Evolutionary conservation across 1,140 invertebrate genomes (phyloP).

Genomic region (Neodiprion pinetum): DNA sequence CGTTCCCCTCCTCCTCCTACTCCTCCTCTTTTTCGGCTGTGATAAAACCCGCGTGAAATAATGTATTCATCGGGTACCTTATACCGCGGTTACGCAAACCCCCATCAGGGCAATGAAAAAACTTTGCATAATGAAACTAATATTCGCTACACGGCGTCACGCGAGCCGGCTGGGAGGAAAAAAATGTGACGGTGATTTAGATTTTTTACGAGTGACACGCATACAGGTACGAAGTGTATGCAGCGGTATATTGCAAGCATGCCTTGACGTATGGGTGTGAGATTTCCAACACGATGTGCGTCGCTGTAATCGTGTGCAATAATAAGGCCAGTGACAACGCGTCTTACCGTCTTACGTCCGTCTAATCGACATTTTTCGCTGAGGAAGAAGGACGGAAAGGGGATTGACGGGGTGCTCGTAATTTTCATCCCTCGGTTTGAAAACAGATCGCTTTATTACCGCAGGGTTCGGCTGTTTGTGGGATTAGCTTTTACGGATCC

Average conservation of each 20-base stretch:
- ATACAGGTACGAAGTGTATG: neutral
- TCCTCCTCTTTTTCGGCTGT: too few relatives aligned
- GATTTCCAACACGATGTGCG: too few relatives aligned
- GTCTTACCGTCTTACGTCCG: too few relatives aligned
- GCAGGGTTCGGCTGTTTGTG: neutral
- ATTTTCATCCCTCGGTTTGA: too few relatives aligned
- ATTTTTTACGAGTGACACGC: neutral
- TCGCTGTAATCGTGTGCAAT: too few relatives aligned
- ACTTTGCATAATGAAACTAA: constrained; percentile 20
- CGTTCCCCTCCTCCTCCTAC: too few relatives aligned
- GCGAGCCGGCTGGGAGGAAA: neutral
- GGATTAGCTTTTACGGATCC: neutral
- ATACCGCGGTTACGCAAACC: constrained; percentile 8
- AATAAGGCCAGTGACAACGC: too few relatives aligned
- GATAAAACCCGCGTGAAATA: neutral
- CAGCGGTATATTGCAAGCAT: too few relatives aligned
- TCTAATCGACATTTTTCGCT: too few relatives aligned
- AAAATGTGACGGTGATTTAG: neutral
- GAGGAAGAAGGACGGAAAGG: neutral
- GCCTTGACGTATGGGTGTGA: too few relatives aligned
- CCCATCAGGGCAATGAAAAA: constrained; percentile 18
- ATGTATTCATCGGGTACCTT: neutral
- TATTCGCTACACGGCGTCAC: constrained; percentile 8
- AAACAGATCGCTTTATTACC: neutral
- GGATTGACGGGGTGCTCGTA: too few relatives aligned